Percentiles rank a stretch among this genome's conserved stretches.
Conservation (phyloP, 2,888 invertebrate species). For the Machimus rusticus region DNA sequence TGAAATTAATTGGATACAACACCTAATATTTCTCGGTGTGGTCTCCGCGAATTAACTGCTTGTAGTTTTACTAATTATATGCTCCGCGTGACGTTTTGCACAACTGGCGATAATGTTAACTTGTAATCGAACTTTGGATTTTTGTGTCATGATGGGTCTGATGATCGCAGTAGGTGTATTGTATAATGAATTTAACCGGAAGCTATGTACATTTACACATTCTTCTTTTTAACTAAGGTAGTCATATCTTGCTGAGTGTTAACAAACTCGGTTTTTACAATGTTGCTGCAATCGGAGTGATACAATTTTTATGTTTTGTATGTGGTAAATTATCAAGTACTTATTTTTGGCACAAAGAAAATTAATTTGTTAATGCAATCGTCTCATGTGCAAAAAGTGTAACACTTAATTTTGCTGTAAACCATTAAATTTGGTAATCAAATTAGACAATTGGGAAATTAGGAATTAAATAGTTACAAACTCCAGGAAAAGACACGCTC, state of each 20-base stretch:
- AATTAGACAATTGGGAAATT: background rate
- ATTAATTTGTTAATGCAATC: background rate
- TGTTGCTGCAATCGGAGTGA: background rate
- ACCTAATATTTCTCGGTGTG: background rate
- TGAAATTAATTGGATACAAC: slow-evolving; percentile 11
- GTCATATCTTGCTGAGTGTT: background rate
- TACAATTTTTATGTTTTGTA: background rate
- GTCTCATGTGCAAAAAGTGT: background rate
- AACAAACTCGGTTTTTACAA: background rate
- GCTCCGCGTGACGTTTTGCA: background rate
- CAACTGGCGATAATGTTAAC: background rate
- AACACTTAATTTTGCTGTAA: background rate
- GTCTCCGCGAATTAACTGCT: background rate
- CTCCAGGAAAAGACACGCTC: no score
- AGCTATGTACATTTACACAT: background rate
- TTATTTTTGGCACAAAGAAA: background rate
- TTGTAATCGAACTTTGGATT: background rate
- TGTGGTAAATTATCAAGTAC: background rate
- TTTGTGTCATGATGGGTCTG: background rate
- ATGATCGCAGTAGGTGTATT: background rate
- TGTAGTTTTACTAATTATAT: background rate
- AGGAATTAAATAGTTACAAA: no score
- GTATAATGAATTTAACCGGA: background rate
- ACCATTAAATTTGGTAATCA: background rate
- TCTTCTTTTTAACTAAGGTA: background rate